Conservation (phyloP, 1,140 invertebrate species). For the Catajapyx aquilonaris region DNA sequence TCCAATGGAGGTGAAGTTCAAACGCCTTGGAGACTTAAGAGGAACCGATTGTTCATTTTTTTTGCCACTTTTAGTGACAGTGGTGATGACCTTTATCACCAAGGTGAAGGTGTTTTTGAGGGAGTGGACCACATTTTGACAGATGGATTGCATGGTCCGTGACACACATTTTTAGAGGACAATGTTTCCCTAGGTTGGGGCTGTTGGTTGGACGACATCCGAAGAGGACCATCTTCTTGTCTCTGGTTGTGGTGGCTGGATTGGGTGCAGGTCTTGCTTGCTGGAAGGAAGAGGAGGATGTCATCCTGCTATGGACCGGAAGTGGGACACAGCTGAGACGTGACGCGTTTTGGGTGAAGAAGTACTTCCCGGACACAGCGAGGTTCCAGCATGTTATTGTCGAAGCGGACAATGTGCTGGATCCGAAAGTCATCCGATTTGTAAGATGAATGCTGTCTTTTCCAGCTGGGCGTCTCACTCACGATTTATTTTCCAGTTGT, state of each 20-base stretch:
- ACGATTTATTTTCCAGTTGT: conserved; percentile 16
- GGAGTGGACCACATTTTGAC: no score
- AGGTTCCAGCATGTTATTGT: conserved; percentile 23
- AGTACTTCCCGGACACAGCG: conserved; percentile 22
- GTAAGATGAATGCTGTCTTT: not conserved
- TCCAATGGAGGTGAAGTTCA: no score
- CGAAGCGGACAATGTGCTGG: conserved; percentile 23
- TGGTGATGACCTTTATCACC: no score
- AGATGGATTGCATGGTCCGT: no score
- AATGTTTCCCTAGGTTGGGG: not conserved
- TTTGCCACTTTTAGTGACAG: no score
- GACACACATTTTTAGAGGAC: no score
- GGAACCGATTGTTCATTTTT: no score
- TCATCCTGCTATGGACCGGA: not conserved
- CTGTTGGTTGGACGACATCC: not conserved
- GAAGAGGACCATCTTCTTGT: not conserved
- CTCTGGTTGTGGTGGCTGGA: not conserved
- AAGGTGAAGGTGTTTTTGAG: no score
- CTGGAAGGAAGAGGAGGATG: not conserved
- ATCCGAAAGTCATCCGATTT: conserved; percentile 18
- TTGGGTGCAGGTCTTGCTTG: not conserved
- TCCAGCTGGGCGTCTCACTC: not conserved
- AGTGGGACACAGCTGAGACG: conserved; percentile 12
- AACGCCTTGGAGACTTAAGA: no score
- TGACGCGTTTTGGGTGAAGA: conserved; percentile 20